Conservation (phyloP, 2,797 vertebrate species). For the Sebastolobus altivelis region DNA sequence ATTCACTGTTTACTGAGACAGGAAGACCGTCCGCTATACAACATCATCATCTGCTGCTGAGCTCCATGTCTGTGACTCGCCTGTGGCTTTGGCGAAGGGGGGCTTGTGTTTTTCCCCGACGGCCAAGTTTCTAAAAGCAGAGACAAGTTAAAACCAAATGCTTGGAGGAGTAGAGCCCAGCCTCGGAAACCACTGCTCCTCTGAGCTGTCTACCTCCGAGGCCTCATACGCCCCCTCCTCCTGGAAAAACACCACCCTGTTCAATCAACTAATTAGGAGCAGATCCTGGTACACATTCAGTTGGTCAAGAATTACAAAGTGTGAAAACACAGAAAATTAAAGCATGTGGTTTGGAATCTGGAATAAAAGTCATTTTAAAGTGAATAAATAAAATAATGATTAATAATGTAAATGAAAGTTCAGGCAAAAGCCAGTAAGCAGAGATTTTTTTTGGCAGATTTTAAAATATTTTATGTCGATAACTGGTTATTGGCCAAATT, state of each 20-base stretch:
- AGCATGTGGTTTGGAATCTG: not conserved
- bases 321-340: not conserved
- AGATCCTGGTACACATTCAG: not conserved
- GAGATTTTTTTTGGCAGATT: not conserved
- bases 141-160: constrained; percentile 77
- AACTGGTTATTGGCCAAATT: not conserved
- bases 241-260: constrained; percentile 44
- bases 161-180: constrained; percentile 72
- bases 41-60: constrained; percentile 73
- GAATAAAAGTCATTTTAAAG: not conserved
- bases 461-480: not conserved
- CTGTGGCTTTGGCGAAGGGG: constrained; percentile 73
- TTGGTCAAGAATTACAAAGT: not conserved
- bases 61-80: constrained; percentile 78
- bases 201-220: constrained; percentile 56
- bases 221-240: constrained; percentile 42
- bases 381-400: not conserved
- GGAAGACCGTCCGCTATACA: constrained; percentile 68
- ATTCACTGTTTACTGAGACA: constrained; percentile 86
- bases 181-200: constrained; percentile 85
- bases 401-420: not conserved
- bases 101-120: constrained; percentile 76
- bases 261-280: constrained; percentile 40
- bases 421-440: not conserved
- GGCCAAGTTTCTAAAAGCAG: constrained; percentile 84